Base-by-base conservation (phyloP, 2,113 vertebrate genomes). In the Poicephalus meyeri region DNA sequence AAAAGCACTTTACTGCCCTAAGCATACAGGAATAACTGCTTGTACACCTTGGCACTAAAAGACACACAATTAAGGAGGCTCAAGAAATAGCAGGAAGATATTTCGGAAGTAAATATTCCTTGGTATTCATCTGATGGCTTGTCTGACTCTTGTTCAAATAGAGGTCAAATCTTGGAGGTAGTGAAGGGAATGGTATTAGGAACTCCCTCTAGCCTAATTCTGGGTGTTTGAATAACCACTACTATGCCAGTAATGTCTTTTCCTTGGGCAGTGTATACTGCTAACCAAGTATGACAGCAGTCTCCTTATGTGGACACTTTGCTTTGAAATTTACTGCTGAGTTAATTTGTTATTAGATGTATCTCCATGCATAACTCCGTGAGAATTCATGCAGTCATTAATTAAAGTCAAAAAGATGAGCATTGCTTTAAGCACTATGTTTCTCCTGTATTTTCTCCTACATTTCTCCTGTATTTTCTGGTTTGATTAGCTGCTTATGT, bases 81-180 rank as follows among this genome's bases (percentile, higher is more conserved):
- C 86, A 46, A 74, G 50, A 89, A 94, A 86, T 3, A 82, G n/a
- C 28, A 94, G 49, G 25, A 82, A 79, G 47, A 66, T 4, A 10
- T 78, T 89, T 77, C 55, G 83, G 31, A 91, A 91, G 52, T 84
- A 88, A 91, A 61, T 85, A 88, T 80, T 93, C 52, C 37, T 79
- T 80, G 25, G 37, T 91, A 47, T 33, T 68, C 35, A 28, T 89
- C 39, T 89, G 44, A 28, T 81, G 60, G 46, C 24, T 84, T 89
- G n/a, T 79, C 68, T 86, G 84, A 85, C 52, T 86, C 41, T 37
- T 83, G 24, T 83, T 88, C 70, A 86, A 91, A 86, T 58, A 58
- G 5, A 81, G 55, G 44, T 63, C 64, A 63, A 65, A 41, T 91
- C 25, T 91, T 60, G 50, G 86, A 91, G 25, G 56, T 56, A 85